Base-by-base conservation (phyloP, 2,888 invertebrate genomes). In the Volucella inanis region DNA sequence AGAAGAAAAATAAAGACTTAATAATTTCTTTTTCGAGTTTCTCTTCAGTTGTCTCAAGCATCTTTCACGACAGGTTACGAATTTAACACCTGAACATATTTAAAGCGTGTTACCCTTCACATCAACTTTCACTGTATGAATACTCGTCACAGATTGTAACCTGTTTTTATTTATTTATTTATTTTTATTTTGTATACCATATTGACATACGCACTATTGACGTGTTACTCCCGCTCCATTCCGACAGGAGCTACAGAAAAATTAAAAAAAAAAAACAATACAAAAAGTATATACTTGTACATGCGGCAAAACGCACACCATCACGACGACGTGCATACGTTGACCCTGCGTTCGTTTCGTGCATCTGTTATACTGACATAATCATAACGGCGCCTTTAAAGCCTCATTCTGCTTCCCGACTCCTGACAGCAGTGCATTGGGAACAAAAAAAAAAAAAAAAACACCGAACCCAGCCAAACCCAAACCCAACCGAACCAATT, bases 121-220 rank as follows among this genome's bases (percentile, higher is more conserved):
- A 31, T 31, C 31, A 31, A 31, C 31, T 22, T 22, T 1, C 3
- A 22, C 3, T 31, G 6, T 31, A 31, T 6, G 31, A 31, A 31
- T 31, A 31, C 31, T 31, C 31, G 31, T 31, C 31, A 31, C 11
- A 6, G 22, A 1, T 22, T 14, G 62, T n/a, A 12, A 10, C 31
- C 47, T 15, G 22, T 22, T 38, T 6, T 6, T 22, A 31, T 45
- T 31, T 45, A 14, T n/a, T 15, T n/a, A 14, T 11, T 39, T 57
- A 38, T 38, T n/a, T 15, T n/a, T 8, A 14, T 39, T 41, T 41
- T 11, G 38, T 15, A 54, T 47, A 12, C 38, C 62, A 64, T 78
- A 71, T 78, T 78, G 77, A 78, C 68, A 70, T 50, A 78, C 77
- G 77, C 77, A 78, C 64, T 78, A 70, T 78, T 70, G 70, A 78